Evolutionary conservation across 1,140 invertebrate species (phyloP), one percentile per base, ranked within the genome.

Genomic region (Psix sp.): DNA sequence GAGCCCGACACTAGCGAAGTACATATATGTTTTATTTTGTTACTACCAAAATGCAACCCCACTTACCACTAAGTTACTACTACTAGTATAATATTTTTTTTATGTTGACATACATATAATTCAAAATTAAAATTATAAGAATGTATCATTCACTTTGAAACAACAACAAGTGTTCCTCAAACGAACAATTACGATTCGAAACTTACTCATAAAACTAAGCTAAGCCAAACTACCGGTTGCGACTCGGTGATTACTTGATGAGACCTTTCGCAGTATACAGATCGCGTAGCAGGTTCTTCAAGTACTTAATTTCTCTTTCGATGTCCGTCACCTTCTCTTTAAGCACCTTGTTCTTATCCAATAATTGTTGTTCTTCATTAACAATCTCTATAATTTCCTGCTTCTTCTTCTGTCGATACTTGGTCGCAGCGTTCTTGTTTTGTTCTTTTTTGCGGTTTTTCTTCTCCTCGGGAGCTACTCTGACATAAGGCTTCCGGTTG

Each of bases 381-480:
- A 45, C 21, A 20, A 65, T 54, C 6, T 52, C 48, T 0, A 16
- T 2, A 5, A 38, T 10, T 15, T 52, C 60, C 16, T 45, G 60
- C 15, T 65, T 65, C 40, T 65, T 65, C 33, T 65, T 65, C 21
- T 52, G 46, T 18, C 60, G 20, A 14, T 65, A 65, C 11, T 42
- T 43, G 0, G 49, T 65, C 1, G 60, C 60, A 21, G 51, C 63
- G n/a, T 57, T 67, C 31, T 67, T 67, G 9, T 67, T 67, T n/a
- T 67, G 63, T 15, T 67, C 63, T 16, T 57, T 67, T 21, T 67
- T 67, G 1, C 63, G 42, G 0, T 31, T 29, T 51, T 56, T 67
- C 13, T 29, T 42, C 5, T 67, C 51, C 11, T 31, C 51, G 5
- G 43, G 18, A 0, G 63, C 38, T 7, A 67, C 45, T 26, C 54